Evolutionary conservation across 1,140 invertebrate species (phyloP), one percentile per base, ranked within the genome.

Genomic region (Forficula auricularia): DNA sequence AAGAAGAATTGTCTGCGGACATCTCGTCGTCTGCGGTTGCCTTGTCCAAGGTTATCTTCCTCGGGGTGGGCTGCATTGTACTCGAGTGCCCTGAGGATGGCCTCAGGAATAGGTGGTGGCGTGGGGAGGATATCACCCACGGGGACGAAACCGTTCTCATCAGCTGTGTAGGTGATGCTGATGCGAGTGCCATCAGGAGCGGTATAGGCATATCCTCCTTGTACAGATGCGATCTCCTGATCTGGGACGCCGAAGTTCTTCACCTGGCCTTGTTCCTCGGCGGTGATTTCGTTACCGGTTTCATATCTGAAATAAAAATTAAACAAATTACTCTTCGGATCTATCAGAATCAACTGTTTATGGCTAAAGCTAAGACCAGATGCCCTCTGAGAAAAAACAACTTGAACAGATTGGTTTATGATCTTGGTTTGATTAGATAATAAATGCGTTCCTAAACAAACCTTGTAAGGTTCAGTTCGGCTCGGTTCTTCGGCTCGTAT

Each of bases 151-250:
- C 77, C 77, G 50, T 78, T 78, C 51, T 82, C 77, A 53, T 83
- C 82, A 30, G 82, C 81, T 20, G 75, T 69, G 56, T 85, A 86
- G 2, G 70, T 67, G 9, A 86, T 58, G 12, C 65, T 60, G 43
- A 82, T 77, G 6, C 71, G 66, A 30, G 73, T 65, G 18, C 81
- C 81, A 45, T 84, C 79, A 8, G 79, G 77, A 15, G 77, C 72
- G 2, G 75, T 77, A 57, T 84, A 86, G 3, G 72, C 70, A 57
- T 71, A 79, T 1, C 68, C 70, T 2, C 75, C 76, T 18, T 60
- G 70, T 1, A 73, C 73, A n/a, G 15, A 35, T 35, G 38, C 43
- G 13, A 16, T 20, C 2, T 13, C 20, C 12, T 44, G 19, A 12
- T 34, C 31, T 16, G 31, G 13, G 9, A 14, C 15, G 9, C 41